A percentile compares a stretch with the other conserved stretches of the same genome.
Evolutionary conservation across 2,797 vertebrate species (phyloP).

Genomic region (Onychomys leucogaster): DNA sequence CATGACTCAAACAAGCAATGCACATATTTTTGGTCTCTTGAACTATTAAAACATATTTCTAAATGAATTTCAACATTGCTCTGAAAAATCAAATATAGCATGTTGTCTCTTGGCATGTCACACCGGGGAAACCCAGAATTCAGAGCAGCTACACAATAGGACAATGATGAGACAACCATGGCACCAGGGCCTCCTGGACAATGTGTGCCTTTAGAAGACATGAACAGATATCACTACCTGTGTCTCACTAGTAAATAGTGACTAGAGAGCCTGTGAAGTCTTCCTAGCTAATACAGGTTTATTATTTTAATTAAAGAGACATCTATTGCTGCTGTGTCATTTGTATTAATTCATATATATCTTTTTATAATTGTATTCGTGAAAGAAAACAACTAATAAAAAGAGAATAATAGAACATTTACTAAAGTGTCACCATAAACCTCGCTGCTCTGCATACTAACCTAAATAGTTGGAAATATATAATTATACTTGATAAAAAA

Average conservation of each 20-base stretch:
- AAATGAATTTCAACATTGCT: background rate
- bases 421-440: background rate
- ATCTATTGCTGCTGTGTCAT: conserved; percentile 45
- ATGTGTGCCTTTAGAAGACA: conserved; percentile 51
- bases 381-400: background rate
- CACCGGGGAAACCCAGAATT: background rate
- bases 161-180: conserved; percentile 54
- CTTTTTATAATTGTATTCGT: conserved; percentile 45
- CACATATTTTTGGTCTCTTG: background rate
- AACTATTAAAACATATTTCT: background rate
- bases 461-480: background rate
- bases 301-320: conserved; percentile 62
- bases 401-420: background rate
- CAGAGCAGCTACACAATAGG: background rate
- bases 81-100: background rate
- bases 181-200: conserved; percentile 66
- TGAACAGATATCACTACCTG: conserved; percentile 38
- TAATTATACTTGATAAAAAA: conserved; percentile 67
- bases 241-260: conserved; percentile 71
- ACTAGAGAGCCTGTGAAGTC: background rate
- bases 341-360: background rate
- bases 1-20: background rate
- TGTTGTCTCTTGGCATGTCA: background rate
- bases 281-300: conserved; percentile 30
- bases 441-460: background rate